A percentile compares a stretch with the other conserved stretches of the same genome.
phyloP scores from a whole-genome alignment of 2,797 vertebrate species.

The Momotus momota region DNA sequence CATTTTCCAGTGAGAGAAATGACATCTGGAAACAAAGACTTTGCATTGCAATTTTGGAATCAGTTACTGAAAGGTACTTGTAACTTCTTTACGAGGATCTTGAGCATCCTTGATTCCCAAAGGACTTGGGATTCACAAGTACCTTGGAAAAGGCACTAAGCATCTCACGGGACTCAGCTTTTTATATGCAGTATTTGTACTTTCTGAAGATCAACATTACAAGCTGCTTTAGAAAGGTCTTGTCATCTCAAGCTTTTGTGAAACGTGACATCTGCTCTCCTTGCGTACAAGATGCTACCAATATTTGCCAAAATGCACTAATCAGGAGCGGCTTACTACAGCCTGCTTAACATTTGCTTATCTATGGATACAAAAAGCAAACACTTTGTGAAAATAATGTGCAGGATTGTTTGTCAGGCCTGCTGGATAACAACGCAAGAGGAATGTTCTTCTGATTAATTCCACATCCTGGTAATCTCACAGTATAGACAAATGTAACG shows the following conservation, averaged over 20 bases:
- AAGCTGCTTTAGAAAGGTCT: neutral
- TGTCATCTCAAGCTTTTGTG: neutral
- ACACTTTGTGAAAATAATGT: neutral
- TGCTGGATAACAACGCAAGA: neutral
- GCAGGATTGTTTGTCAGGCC: neutral
- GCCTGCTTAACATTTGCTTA: neutral
- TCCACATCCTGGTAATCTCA: neutral
- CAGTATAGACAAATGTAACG: neutral
- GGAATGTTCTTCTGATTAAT: neutral
- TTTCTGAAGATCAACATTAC: neutral
- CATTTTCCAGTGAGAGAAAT: neutral
- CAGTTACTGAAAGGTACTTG: neutral
- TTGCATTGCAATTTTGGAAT: neutral
- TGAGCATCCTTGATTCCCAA: neutral
- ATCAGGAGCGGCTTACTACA: neutral
- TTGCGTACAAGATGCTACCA: neutral
- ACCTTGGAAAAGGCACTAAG: neutral
- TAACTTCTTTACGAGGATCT: neutral
- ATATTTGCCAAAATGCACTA: conserved; percentile 11
- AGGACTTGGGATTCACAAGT: neutral
- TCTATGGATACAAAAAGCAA: neutral
- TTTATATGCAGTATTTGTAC: neutral
- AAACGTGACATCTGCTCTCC: neutral
- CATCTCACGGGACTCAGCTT: neutral
- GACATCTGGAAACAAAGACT: neutral